Evolutionary conservation across 2,797 vertebrate genomes (phyloP).

Genomic region (Iguana delicatissima): DNA sequence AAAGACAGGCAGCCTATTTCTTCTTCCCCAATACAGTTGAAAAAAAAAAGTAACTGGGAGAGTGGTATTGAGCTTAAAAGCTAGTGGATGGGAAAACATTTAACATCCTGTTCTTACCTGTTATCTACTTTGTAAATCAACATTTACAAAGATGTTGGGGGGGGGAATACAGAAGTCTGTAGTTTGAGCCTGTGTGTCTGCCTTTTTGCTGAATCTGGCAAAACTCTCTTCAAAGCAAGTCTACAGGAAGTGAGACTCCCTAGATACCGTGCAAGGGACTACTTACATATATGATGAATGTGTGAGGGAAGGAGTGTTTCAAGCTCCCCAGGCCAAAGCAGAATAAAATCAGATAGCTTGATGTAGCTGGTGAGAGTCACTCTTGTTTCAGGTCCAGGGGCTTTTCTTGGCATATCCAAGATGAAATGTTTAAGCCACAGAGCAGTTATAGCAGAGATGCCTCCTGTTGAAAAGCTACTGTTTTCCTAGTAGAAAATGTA

Average conservation of each 20-base stretch:
- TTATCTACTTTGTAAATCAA: background rate
- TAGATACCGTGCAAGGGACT: background rate
- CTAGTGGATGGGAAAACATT: background rate
- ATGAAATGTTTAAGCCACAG: background rate
- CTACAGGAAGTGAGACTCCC: background rate
- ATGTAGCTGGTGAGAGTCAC: background rate
- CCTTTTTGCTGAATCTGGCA: background rate
- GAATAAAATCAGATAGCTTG: background rate
- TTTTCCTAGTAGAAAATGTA: conserved; percentile 14
- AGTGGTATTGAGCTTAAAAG: background rate
- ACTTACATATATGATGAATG: background rate
- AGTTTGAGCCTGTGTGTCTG: background rate
- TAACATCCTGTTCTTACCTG: no score
- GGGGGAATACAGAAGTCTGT: background rate
- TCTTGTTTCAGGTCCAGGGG: no score
- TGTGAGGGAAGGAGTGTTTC: background rate
- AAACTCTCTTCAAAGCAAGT: background rate
- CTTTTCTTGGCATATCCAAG: no score
- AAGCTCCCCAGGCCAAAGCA: background rate
- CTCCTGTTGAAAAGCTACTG: background rate
- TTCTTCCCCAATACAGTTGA: background rate
- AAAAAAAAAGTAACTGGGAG: background rate
- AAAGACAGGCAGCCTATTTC: background rate
- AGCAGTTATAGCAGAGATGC: background rate
- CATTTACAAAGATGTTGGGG: no score